Base-by-base conservation (phyloP, 2,888 invertebrate genomes). In the Aphidoletes aphidimyza region DNA sequence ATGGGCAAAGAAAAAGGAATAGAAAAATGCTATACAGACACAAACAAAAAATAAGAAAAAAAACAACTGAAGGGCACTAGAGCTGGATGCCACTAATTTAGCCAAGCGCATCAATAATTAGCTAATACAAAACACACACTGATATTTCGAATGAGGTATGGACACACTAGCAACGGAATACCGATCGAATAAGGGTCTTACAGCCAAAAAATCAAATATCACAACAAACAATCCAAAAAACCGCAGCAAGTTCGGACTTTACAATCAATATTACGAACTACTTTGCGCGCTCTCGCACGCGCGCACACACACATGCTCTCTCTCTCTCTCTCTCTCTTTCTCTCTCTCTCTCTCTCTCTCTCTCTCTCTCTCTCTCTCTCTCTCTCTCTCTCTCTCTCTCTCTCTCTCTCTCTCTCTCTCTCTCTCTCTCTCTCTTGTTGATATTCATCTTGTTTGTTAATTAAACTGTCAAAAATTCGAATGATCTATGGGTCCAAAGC, bases 381-480 rank as follows among this genome's bases (percentile, higher is more conserved):
- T 0, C 22, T 11, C 22, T 54, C 5, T 3, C 22, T n/a, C 26
- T 54, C 8, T 30, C 11, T 26, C 14, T 22, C 5, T 54, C n/a
- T 54, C 22, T 14, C 6, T 47, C 6, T 54, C 3, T 54, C 26
- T 26, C 5, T 3, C 26, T 26, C 11, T 30, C 30, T 26, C 69
- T 34, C 34, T 14, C 69, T 11, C 26, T 8, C 22, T 54, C 54
- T 22, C 19, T 54, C 54, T 54, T 19, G 54, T 54, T 11, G 34
- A 30, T 69, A n/a, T 69, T 69, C 69, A 69, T 69, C 69, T 30
- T 69, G 69, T 69, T 69, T 30, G 69, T 69, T 69, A 69, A 69
- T 69, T 69, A 69, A 69, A 69, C 69, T 69, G 69, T 69, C 69
- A 69, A 69, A 69, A 69, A 69, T 69, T 69, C 69, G 30, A 69